Evolutionary conservation across 2,888 invertebrate genomes (phyloP).

Genomic region (Polia nebulosa): DNA sequence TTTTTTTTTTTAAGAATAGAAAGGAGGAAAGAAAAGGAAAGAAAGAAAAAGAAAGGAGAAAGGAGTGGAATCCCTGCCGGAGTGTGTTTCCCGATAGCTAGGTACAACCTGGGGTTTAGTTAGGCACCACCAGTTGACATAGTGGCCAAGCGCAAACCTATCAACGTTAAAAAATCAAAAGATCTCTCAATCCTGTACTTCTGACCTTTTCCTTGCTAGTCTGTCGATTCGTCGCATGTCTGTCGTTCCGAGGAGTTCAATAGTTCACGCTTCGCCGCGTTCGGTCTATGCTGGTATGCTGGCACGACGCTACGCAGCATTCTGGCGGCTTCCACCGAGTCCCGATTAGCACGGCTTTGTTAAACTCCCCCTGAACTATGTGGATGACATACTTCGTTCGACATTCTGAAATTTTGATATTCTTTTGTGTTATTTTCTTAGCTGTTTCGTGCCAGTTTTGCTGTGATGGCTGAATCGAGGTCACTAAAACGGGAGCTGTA

Average conservation of each 20-base stretch:
- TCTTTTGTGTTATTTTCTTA: slow-evolving; percentile 10
- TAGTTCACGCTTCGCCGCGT: slow-evolving; percentile 72
- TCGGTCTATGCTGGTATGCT: slow-evolving; percentile 64
- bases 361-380: slow-evolving; percentile 36
- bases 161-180: too few species aligned
- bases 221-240: slow-evolving; percentile 51
- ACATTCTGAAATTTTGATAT: slow-evolving; percentile 15
- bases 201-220: background rate
- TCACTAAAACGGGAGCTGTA: slow-evolving; percentile 13
- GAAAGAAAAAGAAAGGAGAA: too few species aligned
- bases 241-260: slow-evolving; percentile 67
- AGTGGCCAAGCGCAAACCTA: too few species aligned
- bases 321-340: slow-evolving; percentile 49
- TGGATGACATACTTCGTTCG: slow-evolving; percentile 21
- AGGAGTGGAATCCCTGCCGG: too few species aligned
- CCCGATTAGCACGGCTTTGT: slow-evolving; percentile 47
- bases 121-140: too few species aligned
- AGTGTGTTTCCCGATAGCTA: too few species aligned
- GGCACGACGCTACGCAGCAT: slow-evolving; percentile 39
- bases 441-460: slow-evolving; percentile 1
- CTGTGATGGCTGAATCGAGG: slow-evolving; percentile 24
- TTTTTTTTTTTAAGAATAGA: too few species aligned
- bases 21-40: too few species aligned
- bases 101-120: too few species aligned
- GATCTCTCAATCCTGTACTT: background rate